Conservation (phyloP, 1,140 invertebrate genomes). For the Magallana gigas region DNA sequence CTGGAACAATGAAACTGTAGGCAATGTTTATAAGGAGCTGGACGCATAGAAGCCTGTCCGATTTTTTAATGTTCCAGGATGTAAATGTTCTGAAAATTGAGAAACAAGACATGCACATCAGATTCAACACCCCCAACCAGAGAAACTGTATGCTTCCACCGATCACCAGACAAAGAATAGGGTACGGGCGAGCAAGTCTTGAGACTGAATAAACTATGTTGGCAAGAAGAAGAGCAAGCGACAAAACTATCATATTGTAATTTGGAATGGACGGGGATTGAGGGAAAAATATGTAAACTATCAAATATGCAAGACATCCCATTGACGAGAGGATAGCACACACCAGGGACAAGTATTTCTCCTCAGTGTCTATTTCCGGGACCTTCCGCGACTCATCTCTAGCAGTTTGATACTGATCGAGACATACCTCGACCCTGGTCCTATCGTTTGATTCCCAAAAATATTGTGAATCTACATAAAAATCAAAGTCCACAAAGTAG, state of each 20-base stretch:
- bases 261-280: neutral
- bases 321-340: neutral
- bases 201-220: neutral
- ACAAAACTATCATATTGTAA: neutral
- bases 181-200: neutral
- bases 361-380: neutral
- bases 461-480: conserved; percentile 5
- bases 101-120: conserved; percentile 26
- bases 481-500: conserved; percentile 5
- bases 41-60: neutral
- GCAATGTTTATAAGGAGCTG: neutral
- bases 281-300: neutral
- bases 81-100: neutral
- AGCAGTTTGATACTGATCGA: neutral
- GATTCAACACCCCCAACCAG: neutral
- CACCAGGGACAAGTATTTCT: neutral
- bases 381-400: neutral
- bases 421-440: neutral
- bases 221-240: neutral
- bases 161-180: neutral
- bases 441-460: neutral
- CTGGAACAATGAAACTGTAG: neutral
- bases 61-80: neutral
- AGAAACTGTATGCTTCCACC: neutral
- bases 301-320: neutral